Base-by-base conservation (phyloP, 2,888 invertebrate species). In the Machimus atricapillus region DNA sequence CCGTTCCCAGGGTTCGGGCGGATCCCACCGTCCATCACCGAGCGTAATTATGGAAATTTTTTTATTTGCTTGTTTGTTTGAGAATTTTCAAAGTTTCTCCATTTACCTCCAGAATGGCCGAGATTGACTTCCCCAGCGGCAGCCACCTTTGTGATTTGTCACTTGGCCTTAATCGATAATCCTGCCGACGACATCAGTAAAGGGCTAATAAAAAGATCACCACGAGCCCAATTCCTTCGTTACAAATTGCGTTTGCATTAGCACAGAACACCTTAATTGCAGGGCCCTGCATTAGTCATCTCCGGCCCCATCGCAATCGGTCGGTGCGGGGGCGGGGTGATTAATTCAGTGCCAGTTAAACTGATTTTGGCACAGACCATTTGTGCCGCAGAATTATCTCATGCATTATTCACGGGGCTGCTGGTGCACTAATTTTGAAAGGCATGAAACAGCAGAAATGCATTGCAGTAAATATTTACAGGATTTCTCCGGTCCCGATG, bases 341-440 rank as follows among this genome's bases (percentile, higher is more conserved):
- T 58, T 82, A 34, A 82, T 82, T 82, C 82, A 82, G 31, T 31
- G 27, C 34, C 34, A 58, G 82, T 82, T 82, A 82, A 82, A 82
- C 82, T 58, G 58, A 82, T 82, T 82, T 82, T 82, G 82, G 82
- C 82, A 82, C 82, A 82, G 52, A 27, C 82, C 58, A 82, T 58
- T 82, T 82, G 58, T 34, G n/a, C 82, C 58, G 46, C 58, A 34
- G 58, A 82, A 82, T 82, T 58, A 82, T 82, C 82, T 27, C 82
- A 82, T 82, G 31, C 82, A 82, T 82, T 58, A 82, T 82, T 82
- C 82, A 82, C 58, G n/a, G 58, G 23, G 77, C 40, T 77, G 79
- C 14, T 79, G 79, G 43, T 79, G 46, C 31, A 43, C 79, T 79
- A 43, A 46, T 79, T 79, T 79, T 46, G 79, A 52, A 19, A 79